Evolutionary conservation across 2,888 invertebrate species (phyloP).

Genomic region (Prosopocoilus inquinatus): DNA sequence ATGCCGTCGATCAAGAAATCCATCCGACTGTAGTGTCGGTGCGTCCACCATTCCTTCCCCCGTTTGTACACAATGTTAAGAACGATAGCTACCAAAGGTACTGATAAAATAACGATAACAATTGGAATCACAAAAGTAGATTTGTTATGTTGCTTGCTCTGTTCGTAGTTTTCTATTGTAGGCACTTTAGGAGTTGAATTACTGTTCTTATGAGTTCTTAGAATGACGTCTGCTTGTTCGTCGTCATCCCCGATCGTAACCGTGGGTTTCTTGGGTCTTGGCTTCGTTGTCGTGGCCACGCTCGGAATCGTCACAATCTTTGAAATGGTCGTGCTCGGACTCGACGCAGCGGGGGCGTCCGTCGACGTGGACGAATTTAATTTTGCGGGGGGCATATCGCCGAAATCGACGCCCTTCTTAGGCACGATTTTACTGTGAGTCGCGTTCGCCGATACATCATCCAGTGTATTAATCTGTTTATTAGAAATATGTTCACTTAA

Average conservation of each 20-base stretch:
- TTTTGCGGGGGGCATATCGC: slow-evolving; percentile 9
- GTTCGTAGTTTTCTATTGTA: slow-evolving; percentile 27
- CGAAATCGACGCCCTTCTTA: slow-evolving; percentile 36
- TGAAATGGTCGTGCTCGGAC: too few relatives aligned
- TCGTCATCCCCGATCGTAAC: slow-evolving; percentile 52
- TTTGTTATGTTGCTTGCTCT: slow-evolving; percentile 28
- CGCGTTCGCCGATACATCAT: slow-evolving; percentile 25
- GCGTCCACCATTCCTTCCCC: slow-evolving; percentile 81
- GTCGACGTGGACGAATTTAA: not conserved
- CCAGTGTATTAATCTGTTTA: slow-evolving; percentile 1
- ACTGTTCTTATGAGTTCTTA: slow-evolving; percentile 21
- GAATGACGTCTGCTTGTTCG: slow-evolving; percentile 25
- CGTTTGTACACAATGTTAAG: slow-evolving; percentile 66
- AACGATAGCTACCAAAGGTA: slow-evolving; percentile 70
- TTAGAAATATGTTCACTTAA: not conserved
- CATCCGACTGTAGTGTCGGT: slow-evolving; percentile 83
- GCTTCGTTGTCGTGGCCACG: slow-evolving; percentile 34
- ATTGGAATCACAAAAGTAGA: slow-evolving; percentile 73
- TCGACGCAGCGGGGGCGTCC: not conserved
- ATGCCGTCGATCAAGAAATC: slow-evolving; percentile 87
- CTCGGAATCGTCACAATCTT: not conserved
- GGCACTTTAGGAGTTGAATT: slow-evolving; percentile 27
- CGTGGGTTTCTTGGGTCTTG: slow-evolving; percentile 55
- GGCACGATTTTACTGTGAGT: slow-evolving; percentile 34
- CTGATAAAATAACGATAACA: slow-evolving; percentile 69